Percentiles rank a stretch among this genome's conserved stretches.
Evolutionary conservation across 2,797 vertebrate species (phyloP).

Genomic region (Cossypha heuglini): DNA sequence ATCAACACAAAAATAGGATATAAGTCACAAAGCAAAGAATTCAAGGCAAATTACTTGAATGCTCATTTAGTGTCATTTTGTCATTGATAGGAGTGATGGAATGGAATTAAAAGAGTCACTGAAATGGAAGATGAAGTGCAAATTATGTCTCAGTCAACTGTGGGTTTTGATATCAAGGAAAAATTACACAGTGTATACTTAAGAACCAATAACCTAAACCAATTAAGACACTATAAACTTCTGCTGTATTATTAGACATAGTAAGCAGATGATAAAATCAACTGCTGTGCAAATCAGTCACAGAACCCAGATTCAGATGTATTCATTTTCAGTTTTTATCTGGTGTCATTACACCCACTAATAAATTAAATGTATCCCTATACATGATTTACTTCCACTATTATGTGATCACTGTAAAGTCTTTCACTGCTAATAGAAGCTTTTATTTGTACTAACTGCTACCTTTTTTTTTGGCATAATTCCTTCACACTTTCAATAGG

Average conservation of each 20-base stretch:
- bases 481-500: neutral
- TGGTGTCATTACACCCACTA: neutral
- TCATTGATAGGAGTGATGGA: neutral
- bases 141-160: neutral
- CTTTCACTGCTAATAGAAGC: neutral
- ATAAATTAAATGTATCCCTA: neutral
- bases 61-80: neutral
- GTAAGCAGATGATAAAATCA: neutral
- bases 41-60: neutral
- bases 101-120: neutral
- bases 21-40: neutral
- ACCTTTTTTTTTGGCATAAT: neutral
- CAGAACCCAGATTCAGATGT: neutral
- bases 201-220: slow-evolving; percentile 1
- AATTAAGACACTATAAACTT: slow-evolving; percentile 17
- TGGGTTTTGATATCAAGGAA: neutral
- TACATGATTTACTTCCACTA: neutral
- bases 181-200: neutral
- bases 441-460: neutral
- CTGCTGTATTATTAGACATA: neutral
- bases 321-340: neutral
- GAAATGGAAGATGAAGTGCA: slow-evolving; percentile 32
- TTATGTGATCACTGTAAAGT: neutral
- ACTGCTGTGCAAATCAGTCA: neutral
- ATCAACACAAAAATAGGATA: neutral